phyloP scores from a whole-genome alignment of 2,888 invertebrate genomes.

The Leptura quadrifasciata region DNA sequence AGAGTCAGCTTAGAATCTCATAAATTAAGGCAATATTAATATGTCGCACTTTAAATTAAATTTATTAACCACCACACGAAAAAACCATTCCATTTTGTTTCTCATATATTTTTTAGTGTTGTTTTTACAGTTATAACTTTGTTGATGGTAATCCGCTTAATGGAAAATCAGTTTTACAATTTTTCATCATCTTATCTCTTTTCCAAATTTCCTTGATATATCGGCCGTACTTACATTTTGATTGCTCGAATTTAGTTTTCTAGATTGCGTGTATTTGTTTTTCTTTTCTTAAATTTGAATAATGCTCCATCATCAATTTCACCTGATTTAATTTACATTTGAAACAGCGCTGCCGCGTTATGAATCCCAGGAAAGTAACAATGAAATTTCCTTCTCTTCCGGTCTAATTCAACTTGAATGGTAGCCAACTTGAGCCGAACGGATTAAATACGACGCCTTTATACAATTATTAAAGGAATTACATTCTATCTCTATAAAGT shows the following conservation, averaged over 20 bases:
- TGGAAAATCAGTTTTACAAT: background rate
- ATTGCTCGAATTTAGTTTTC: background rate
- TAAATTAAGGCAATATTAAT: no score
- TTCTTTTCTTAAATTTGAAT: constrained; percentile 16
- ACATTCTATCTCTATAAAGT: background rate
- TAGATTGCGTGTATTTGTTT: background rate
- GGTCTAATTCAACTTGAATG: constrained; percentile 5
- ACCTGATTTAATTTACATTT: constrained; percentile 34
- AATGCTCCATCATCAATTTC: constrained; percentile 14
- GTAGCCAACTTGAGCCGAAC: constrained; percentile 10
- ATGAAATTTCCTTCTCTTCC: constrained; percentile 42
- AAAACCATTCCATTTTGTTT: no score
- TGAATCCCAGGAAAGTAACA: constrained; percentile 35
- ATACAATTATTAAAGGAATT: constrained; percentile 8
- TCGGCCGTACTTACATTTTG: background rate
- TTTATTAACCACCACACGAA: no score
- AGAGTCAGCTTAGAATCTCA: no score
- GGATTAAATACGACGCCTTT: constrained; percentile 9
- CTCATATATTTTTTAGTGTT: no score
- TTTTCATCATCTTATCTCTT: background rate
- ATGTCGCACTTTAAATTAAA: no score
- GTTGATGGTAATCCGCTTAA: no score
- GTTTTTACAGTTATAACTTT: no score
- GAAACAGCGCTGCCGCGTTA: constrained; percentile 24
- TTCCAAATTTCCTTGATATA: background rate